These are phyloP conservation scores for Cavia aperea DNA, from an alignment of 2,113 vertebrate genomes.

Conservation along the genomic window DNA sequence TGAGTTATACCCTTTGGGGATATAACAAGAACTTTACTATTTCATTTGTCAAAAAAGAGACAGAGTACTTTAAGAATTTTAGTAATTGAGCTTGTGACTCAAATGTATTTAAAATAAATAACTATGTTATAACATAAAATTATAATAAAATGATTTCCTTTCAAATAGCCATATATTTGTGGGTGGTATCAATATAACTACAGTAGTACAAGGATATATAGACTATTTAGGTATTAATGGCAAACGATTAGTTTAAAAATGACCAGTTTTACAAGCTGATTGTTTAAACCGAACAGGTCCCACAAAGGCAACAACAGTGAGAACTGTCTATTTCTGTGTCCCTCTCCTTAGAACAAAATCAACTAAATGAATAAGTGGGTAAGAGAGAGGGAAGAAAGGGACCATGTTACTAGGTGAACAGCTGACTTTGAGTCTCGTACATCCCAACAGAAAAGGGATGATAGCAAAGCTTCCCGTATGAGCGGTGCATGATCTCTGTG, in stretches of 20 bases:
- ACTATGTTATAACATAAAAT: background rate
- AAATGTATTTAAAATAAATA: conserved; percentile 37
- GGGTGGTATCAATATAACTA: background rate
- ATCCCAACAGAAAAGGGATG: background rate
- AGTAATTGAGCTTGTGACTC: background rate
- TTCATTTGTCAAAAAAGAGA: conserved; percentile 3
- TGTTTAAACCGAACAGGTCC: background rate
- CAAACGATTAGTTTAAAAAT: background rate
- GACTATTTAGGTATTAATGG: background rate
- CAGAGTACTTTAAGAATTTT: background rate
- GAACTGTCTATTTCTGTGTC: background rate
- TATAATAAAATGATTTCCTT: background rate
- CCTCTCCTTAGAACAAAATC: background rate
- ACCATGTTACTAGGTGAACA: background rate
- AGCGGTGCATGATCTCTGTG: background rate
- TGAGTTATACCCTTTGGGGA: background rate
- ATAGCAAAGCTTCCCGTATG: background rate
- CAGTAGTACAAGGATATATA: background rate
- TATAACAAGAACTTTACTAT: conserved; percentile 13
- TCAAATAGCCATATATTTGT: conserved; percentile 20
- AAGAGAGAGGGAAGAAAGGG: no score
- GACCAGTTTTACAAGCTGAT: background rate
- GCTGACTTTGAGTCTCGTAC: background rate
- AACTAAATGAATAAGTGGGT: background rate
- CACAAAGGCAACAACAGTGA: background rate